Conservation (phyloP, 1,140 invertebrate genomes). For the Trichoplusia ni region DNA sequence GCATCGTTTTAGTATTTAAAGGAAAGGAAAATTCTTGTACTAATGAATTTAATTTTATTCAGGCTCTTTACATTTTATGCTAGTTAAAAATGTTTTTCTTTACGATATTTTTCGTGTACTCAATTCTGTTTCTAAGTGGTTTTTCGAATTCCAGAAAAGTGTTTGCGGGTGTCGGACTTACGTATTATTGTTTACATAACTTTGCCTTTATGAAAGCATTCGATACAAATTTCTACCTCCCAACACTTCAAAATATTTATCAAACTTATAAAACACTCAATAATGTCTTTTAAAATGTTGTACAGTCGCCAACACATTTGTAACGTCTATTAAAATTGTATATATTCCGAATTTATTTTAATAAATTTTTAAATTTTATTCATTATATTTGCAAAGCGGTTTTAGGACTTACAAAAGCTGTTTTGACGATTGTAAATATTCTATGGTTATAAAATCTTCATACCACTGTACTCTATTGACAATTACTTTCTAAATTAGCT, state of each 20-base stretch:
- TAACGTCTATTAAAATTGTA: slow-evolving; percentile 25
- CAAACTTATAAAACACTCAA: slow-evolving; percentile 32
- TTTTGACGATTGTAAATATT: slow-evolving; percentile 12
- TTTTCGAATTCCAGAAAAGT: neutral
- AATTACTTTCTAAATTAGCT: neutral
- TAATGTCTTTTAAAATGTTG: slow-evolving; percentile 38
- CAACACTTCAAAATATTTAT: slow-evolving; percentile 14
- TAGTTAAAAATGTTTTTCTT: too few relatives aligned
- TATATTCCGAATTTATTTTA: slow-evolving; percentile 4
- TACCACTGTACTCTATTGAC: neutral
- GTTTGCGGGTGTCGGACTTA: too few relatives aligned
- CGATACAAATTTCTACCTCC: neutral
- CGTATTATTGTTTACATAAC: too few relatives aligned
- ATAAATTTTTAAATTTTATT: too few relatives aligned
- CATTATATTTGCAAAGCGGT: slow-evolving; percentile 15
- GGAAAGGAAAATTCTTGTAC: too few relatives aligned
- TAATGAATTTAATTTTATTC: too few relatives aligned
- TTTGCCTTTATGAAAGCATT: too few relatives aligned
- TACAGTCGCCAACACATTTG: slow-evolving; percentile 37
- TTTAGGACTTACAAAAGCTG: slow-evolving; percentile 12
- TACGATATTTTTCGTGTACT: too few relatives aligned
- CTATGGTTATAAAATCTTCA: slow-evolving; percentile 1
- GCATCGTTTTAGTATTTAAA: too few relatives aligned
- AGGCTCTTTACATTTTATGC: too few relatives aligned
- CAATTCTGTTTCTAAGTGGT: too few relatives aligned